Percentiles rank a stretch among this genome's conserved stretches.
These are phyloP conservation scores for Cardiocondyla obscurior DNA, from an alignment of 1,140 invertebrate genomes.

Conservation along the genomic window DNA sequence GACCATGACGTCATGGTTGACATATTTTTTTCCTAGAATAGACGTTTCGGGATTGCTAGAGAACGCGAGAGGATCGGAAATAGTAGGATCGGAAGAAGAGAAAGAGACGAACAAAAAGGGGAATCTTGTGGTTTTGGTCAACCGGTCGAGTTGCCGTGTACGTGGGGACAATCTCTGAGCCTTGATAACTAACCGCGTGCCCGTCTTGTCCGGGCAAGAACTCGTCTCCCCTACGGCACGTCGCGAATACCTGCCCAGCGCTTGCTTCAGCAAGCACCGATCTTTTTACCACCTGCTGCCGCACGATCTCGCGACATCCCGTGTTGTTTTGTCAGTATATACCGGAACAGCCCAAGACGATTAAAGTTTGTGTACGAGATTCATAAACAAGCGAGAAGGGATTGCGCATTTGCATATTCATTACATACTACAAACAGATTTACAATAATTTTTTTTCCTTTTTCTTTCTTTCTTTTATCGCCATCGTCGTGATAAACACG, in stretches of 20 bases:
- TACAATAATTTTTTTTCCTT: background rate
- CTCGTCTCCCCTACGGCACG: constrained; percentile 75
- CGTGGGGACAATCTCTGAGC: constrained; percentile 75
- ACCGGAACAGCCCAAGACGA: constrained; percentile 25
- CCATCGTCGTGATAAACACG: too few species aligned
- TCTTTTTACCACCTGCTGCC: constrained; percentile 78
- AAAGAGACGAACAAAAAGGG: constrained; percentile 17
- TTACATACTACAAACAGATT: background rate
- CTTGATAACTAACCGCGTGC: constrained; percentile 80
- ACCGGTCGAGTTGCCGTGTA: constrained; percentile 73
- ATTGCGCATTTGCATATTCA: background rate
- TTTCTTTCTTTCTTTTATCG: too few species aligned
- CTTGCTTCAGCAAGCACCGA: constrained; percentile 74
- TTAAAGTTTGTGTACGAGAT: background rate
- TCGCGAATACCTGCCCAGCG: constrained; percentile 77
- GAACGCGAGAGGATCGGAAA: background rate
- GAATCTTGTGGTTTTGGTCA: constrained; percentile 78
- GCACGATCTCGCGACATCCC: constrained; percentile 61
- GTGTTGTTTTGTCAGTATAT: constrained; percentile 55
- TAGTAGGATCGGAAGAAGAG: constrained; percentile 28
- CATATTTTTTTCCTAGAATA: constrained; percentile 14
- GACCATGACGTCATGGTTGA: background rate
- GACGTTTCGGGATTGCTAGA: constrained; percentile 61
- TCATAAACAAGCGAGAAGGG: background rate
- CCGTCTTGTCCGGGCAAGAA: constrained; percentile 77